A percentile compares a stretch with the other conserved stretches of the same genome.
Evolutionary conservation across 2,113 vertebrate genomes (phyloP).

Genomic region (Channa maculata): DNA sequence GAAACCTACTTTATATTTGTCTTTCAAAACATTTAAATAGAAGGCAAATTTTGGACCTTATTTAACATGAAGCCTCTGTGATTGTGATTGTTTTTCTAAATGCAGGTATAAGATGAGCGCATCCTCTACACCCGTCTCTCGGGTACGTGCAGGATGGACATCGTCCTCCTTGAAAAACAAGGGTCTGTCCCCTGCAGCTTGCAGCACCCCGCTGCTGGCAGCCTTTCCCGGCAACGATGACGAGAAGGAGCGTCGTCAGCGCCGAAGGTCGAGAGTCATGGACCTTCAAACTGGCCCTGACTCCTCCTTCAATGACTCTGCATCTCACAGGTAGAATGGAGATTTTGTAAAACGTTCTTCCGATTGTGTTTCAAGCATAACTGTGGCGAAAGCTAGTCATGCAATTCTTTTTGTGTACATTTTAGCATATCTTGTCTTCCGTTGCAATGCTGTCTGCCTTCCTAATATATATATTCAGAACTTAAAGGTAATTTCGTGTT

Average conservation of each 20-base stretch:
- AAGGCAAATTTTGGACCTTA: too few relatives aligned
- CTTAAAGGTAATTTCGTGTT: conserved; percentile 15
- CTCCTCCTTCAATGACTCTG: conserved; percentile 78
- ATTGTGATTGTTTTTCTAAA: background rate
- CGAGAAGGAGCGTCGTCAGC: conserved; percentile 88
- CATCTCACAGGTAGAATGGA: conserved; percentile 69
- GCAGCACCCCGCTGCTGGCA: conserved; percentile 83
- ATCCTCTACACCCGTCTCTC: conserved; percentile 74
- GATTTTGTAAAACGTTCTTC: background rate
- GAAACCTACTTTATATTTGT: too few relatives aligned
- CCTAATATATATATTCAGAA: background rate
- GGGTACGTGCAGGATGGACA: conserved; percentile 70
- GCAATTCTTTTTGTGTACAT: background rate
- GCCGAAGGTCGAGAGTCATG: conserved; percentile 87
- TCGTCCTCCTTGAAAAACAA: conserved; percentile 75
- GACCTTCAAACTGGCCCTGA: conserved; percentile 84
- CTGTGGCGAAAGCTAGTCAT: background rate
- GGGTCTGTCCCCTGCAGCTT: conserved; percentile 70
- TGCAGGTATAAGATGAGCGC: conserved; percentile 76
- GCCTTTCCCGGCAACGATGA: conserved; percentile 91
- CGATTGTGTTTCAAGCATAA: background rate
- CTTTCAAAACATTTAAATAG: too few relatives aligned
- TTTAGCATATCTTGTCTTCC: background rate
- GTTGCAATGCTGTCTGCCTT: background rate
- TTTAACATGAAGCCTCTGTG: too few relatives aligned